Percentiles rank a stretch among this genome's conserved stretches.
phyloP scores from a whole-genome alignment of 2,797 vertebrate species.

The Macropus fuliginosus region DNA sequence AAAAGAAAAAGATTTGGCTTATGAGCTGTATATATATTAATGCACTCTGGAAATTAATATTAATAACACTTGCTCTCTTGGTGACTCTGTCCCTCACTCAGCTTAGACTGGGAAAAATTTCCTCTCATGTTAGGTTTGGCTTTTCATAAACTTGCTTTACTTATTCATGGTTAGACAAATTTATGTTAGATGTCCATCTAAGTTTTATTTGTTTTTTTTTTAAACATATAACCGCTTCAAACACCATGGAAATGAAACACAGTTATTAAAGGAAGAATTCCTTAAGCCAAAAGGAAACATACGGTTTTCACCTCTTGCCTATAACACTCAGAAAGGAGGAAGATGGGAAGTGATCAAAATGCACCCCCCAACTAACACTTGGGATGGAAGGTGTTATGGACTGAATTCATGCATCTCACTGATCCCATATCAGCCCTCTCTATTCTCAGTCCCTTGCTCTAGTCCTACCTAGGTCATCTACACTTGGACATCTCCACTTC shows the following conservation, averaged over 20 bases:
- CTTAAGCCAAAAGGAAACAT: neutral
- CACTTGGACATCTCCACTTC: neutral
- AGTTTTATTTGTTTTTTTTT: neutral
- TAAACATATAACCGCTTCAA: neutral
- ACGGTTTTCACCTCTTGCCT: neutral
- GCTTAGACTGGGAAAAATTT: neutral
- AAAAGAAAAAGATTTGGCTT: neutral
- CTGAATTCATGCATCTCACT: neutral
- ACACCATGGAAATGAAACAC: neutral
- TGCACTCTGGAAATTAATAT: neutral
- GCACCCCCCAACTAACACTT: no score
- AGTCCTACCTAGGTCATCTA: neutral
- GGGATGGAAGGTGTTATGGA: neutral
- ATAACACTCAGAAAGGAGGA: neutral
- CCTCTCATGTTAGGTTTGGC: neutral
- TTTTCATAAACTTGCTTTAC: neutral
- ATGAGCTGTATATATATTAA: neutral
- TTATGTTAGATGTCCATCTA: neutral
- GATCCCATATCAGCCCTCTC: neutral
- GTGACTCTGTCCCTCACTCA: neutral
- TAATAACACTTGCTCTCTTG: neutral
- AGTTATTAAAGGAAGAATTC: neutral
- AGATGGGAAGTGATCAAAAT: neutral
- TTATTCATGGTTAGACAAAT: neutral
- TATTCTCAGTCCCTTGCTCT: neutral